These are phyloP conservation scores for Synergus japonicus DNA, from an alignment of 2,888 invertebrate genomes.

Conservation along the genomic window DNA sequence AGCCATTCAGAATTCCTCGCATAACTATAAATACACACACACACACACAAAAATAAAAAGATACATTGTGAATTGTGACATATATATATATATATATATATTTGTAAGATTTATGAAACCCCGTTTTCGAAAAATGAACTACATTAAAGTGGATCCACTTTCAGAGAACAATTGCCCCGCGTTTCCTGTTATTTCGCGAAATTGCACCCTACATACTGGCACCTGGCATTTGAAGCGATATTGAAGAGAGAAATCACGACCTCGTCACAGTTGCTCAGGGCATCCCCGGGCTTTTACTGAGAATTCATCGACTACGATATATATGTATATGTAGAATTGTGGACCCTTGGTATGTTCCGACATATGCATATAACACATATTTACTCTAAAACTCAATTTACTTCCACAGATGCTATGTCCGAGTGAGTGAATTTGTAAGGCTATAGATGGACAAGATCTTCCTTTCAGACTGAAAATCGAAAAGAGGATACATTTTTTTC, in stretches of 20 bases:
- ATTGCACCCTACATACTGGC: constrained; percentile 17
- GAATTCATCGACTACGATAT: constrained; percentile 10
- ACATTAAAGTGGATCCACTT: constrained; percentile 28
- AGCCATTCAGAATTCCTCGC: too few relatives aligned
- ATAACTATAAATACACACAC: too few relatives aligned
- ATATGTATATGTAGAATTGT: background rate
- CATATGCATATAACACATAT: constrained; percentile 10
- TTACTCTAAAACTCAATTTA: constrained; percentile 33
- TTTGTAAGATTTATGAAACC: too few relatives aligned
- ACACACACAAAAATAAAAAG: too few relatives aligned
- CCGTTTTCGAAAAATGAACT: background rate
- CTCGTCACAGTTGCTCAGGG: constrained; percentile 34
- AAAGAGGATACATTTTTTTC: background rate
- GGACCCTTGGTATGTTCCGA: background rate
- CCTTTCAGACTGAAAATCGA: background rate
- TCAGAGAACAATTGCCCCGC: constrained; percentile 24
- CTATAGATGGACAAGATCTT: background rate
- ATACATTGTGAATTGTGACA: too few relatives aligned
- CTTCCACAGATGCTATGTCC: constrained; percentile 6
- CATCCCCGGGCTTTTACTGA: background rate
- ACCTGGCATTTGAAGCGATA: constrained; percentile 29
- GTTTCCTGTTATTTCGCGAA: constrained; percentile 31
- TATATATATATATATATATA: too few relatives aligned
- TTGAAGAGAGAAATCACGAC: constrained; percentile 27
- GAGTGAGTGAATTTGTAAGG: constrained; percentile 13